Evolutionary conservation across 2,113 vertebrate genomes (phyloP).

Genomic region (Nannospalax galili): DNA sequence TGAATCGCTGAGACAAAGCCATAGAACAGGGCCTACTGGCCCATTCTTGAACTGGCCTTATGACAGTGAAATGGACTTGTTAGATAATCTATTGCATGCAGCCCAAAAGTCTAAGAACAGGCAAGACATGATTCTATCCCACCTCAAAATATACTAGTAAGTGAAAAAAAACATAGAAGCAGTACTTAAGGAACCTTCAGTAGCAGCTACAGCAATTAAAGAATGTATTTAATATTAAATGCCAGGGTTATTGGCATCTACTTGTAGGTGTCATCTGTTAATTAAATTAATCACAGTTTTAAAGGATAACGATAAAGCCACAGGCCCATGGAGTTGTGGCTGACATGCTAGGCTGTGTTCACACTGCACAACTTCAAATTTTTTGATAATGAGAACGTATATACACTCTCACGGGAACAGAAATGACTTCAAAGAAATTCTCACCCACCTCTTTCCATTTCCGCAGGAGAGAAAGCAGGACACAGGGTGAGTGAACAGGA

Average conservation of each 20-base stretch:
- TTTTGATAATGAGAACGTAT: not conserved
- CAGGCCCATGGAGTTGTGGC: not conserved
- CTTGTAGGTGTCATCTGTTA: not conserved
- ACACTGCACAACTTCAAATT: not conserved
- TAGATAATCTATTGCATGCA: not conserved
- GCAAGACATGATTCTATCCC: not conserved
- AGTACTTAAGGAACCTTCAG: not conserved
- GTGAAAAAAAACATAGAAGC: not conserved
- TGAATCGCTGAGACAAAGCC: not conserved
- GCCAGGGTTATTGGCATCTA: not conserved
- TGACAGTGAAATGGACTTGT: not conserved
- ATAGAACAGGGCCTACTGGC: not conserved
- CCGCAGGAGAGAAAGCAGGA: not conserved
- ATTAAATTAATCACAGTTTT: conserved; percentile 50
- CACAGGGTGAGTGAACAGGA: too few species aligned
- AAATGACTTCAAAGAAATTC: conserved; percentile 66
- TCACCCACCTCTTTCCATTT: not conserved
- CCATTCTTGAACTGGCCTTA: not conserved
- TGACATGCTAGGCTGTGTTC: not conserved
- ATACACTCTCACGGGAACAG: not conserved
- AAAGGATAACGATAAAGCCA: not conserved
- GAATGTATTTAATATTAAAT: not conserved
- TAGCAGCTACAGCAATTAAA: not conserved
- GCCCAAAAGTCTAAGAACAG: not conserved
- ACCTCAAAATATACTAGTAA: not conserved